Evolutionary conservation across 2,113 vertebrate species (phyloP).

Genomic region (Oncorhynchus tshawytscha): DNA sequence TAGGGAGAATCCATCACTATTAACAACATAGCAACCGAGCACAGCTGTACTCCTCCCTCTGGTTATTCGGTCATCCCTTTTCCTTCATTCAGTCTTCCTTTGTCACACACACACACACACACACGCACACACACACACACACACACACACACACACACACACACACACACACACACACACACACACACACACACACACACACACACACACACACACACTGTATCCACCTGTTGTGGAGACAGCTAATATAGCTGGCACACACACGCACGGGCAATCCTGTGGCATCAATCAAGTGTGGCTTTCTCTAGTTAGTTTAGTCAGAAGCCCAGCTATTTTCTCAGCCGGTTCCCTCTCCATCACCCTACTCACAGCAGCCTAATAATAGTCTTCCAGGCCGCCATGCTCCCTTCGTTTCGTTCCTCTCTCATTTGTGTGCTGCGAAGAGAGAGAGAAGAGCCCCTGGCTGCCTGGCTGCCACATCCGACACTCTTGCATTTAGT

Average conservation of each 20-base stretch:
- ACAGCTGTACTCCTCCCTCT: not conserved
- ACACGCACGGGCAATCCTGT: not conserved
- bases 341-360: not conserved
- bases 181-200: not conserved
- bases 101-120: slow-evolving; percentile 6
- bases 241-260: not conserved
- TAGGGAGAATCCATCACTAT: not conserved
- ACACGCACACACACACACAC: not conserved
- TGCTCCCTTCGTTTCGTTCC: not conserved
- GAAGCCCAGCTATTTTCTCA: not conserved
- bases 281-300: not conserved
- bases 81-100: not conserved
- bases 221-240: not conserved
- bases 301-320: not conserved
- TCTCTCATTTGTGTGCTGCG: not conserved
- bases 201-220: not conserved
- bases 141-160: not conserved
- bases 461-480: not conserved
- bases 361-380: not conserved
- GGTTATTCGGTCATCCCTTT: not conserved
- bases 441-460: not conserved
- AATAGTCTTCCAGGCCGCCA: not conserved
- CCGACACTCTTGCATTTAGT: not conserved
- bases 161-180: not conserved
- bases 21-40: not conserved